Conservation (phyloP, 2,888 invertebrate species). For the Venustoraphidia nigricollis region DNA sequence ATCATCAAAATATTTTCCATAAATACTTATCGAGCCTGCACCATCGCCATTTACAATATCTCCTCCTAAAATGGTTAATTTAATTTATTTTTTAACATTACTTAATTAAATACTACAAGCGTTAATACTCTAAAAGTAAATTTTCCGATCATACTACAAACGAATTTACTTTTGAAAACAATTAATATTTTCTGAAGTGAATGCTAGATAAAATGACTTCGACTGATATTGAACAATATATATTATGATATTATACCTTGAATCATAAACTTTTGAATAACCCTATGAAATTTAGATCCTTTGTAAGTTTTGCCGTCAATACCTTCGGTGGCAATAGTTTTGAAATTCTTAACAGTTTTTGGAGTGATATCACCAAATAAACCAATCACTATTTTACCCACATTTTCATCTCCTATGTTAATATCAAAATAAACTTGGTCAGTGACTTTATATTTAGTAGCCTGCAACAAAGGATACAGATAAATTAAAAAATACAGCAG, state of each 20-base stretch:
- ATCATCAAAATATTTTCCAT: conserved; percentile 71
- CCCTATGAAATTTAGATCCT: conserved; percentile 67
- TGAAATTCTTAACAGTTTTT: conserved; percentile 75
- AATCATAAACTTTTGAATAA: conserved; percentile 81
- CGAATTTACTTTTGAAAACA: neutral
- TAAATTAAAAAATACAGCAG: no score
- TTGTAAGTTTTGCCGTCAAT: conserved; percentile 62
- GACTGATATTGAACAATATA: neutral
- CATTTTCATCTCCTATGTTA: conserved; percentile 48
- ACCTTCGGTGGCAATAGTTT: conserved; percentile 60
- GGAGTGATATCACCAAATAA: conserved; percentile 80
- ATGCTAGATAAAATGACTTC: no score
- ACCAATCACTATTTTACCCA: conserved; percentile 70
- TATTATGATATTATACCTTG: conserved; percentile 46
- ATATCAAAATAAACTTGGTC: conserved; percentile 74
- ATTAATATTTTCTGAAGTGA: no score
- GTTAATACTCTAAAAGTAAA: no score
- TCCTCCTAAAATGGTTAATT: conserved; percentile 42
- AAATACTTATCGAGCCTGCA: conserved; percentile 70
- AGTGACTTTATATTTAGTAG: conserved; percentile 51
- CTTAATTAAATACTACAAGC: no score
- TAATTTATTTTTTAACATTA: no score
- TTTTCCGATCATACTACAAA: no score
- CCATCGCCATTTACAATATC: conserved; percentile 74
- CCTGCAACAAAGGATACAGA: conserved; percentile 27